Evolutionary conservation across 1,140 invertebrate genomes (phyloP), one percentile per base, ranked within the genome.

Genomic region (Chironomus tepperi): DNA sequence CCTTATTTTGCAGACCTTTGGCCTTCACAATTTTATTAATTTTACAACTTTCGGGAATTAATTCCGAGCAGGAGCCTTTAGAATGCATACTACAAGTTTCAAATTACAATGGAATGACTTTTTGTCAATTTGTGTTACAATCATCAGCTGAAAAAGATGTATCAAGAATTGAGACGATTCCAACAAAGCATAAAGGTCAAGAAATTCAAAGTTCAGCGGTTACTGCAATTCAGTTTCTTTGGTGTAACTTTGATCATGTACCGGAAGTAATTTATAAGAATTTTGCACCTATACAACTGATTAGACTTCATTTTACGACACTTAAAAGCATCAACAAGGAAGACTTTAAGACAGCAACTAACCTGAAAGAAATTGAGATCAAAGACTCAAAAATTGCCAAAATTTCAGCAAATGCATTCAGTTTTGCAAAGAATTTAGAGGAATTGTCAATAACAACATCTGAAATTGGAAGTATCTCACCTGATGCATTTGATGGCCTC

Each of bases 401-500:
- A 19, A 19, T 70, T 70, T 70, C 65, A 19, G 9, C 65, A 19
- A 70, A 70, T 6, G 65, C 65, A 18, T 70, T 70, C 10, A 16
- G 19, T 19, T 12, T 7, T 19, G 6, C 18, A 19, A 21, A 19
- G 18, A 70, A 70, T 70, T 70, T 70, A 18, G 16, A 19, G 7
- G 16, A 70, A 19, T 7, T 70, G 9, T 9, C 2, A 8, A 70
- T 70, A 7, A 6, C n/a, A 6, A 19, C 7, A 10, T 70, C n/a
- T 8, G 18, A 19, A 70, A 19, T 70, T 70, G 16, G 9, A 7
- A 19, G 9, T 19, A 21, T 70, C 18, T 18, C 65, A 9, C 9
- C n/a, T 70, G 65, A 70, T 70, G 65, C 65, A 18, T 18, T 70
- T 70, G 65, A 19, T 7, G 65, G 16, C 16, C 65, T 70, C 18